Base-by-base conservation (phyloP, 2,888 invertebrate genomes). In the Pristionchus maxplancki region DNA sequence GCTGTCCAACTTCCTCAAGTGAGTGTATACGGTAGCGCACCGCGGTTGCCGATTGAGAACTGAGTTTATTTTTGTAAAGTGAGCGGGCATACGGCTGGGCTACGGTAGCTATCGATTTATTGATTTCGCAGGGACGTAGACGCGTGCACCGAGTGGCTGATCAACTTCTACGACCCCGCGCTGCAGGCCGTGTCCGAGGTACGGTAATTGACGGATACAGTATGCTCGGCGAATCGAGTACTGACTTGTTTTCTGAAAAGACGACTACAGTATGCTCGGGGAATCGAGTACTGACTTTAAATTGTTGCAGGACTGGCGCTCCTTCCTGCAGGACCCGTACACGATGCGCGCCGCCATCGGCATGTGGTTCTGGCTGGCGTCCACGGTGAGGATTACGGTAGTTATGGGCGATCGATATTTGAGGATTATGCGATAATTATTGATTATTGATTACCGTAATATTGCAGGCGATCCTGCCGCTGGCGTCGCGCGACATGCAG, bases 51-150 rank as follows among this genome's bases (percentile, higher is more conserved):
- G 1, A 28, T 28, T 9, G 62, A 62, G 28, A 24, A 62, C n/a
- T 62, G n/a, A 50, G 8, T 50, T 50, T 50, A 5, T 50, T 50
- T 48, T 48, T 48, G n/a, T n/a, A n/a, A n/a, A n/a, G n/a, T 48
- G 58, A 17, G 58, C 11, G 17, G n/a, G 58, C 5, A 24, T 58
- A 13, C 58, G 17, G 62, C 20, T 62, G 24, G 62, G 1, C 24
- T 67, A 67, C 34, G 31, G 67, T 67, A 31, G 8, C 9, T 13
- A 67, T 67, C 67, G 34, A 62, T 11, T 34, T 67, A 64, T 64
- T 24, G 64, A 64, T 28, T 67, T 74, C 34, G 1, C 74, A 74
- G 74, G 40, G 74, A 74, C 74, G 40, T 40, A n/a, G 74, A 74
- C 40, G 40, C 40, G 40, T 74, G 74, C 74, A 37, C 31, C 24